phyloP scores from a whole-genome alignment of 2,797 vertebrate genomes.

The Loriculus beryllinus region DNA sequence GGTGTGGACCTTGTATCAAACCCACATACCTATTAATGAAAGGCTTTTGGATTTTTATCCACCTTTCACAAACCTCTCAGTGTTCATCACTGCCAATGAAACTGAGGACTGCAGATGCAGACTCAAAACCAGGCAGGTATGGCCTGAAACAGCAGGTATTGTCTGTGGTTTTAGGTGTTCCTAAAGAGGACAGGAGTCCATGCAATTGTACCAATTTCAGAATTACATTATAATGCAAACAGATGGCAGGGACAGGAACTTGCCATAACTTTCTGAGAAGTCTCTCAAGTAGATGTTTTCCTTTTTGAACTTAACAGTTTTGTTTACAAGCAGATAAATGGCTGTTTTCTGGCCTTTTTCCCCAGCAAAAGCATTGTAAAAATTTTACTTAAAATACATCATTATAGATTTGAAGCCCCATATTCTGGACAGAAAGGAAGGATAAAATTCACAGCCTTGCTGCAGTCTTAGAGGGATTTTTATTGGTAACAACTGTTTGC shows the following conservation, averaged over 20 bases:
- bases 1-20: neutral
- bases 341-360: neutral
- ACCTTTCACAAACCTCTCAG: neutral
- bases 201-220: neutral
- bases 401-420: accelerated
- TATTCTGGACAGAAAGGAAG: neutral
- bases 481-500: neutral
- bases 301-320: neutral
- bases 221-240: neutral
- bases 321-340: neutral
- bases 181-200: neutral
- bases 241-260: neutral
- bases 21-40: accelerated
- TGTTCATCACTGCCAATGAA: neutral
- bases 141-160: neutral
- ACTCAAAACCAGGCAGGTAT: neutral
- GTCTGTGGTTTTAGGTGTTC: neutral
- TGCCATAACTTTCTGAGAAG: neutral
- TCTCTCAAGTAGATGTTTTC: neutral
- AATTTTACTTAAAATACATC: neutral
- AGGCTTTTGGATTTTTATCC: neutral
- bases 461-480: neutral
- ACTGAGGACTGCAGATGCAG: neutral
- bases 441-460: neutral
- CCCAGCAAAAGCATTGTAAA: neutral